Percentiles rank a stretch among this genome's conserved stretches.
These are phyloP conservation scores for Andricus curvator DNA, from an alignment of 2,888 invertebrate species.

Conservation along the genomic window DNA sequence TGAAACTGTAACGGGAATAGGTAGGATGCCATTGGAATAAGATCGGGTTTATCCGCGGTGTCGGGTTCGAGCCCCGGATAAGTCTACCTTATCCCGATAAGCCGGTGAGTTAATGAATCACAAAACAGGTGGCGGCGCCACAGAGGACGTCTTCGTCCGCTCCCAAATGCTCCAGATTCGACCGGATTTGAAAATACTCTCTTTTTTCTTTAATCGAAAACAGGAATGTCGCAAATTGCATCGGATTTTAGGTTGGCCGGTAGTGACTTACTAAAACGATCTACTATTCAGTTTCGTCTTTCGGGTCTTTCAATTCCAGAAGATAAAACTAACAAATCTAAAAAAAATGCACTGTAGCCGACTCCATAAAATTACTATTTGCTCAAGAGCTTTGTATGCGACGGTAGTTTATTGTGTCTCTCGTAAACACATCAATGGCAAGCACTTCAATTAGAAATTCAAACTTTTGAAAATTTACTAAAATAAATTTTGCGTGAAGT, in stretches of 20 bases:
- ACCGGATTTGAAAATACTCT: constrained; percentile 39
- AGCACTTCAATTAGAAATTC: too few species aligned
- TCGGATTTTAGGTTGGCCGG: constrained; percentile 3
- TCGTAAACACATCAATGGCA: too few species aligned
- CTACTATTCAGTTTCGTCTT: neutral
- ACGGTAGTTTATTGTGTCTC: neutral
- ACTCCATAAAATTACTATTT: neutral
- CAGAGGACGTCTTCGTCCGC: constrained; percentile 68
- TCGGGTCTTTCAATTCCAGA: neutral
- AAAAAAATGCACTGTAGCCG: too few species aligned
- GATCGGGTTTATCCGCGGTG: constrained; percentile 78
- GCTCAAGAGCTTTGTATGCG: neutral
- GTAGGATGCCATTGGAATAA: constrained; percentile 77
- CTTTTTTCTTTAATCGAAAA: constrained; percentile 16
- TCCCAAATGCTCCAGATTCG: constrained; percentile 55
- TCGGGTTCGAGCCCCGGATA: constrained; percentile 78
- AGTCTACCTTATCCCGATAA: constrained; percentile 78
- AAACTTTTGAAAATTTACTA: too few species aligned
- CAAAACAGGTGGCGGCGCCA: constrained; percentile 77
- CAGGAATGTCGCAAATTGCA: constrained; percentile 29
- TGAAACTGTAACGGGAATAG: constrained; percentile 67
- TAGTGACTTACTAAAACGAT: neutral
- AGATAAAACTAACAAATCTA: neutral
- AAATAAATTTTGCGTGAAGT: too few species aligned
- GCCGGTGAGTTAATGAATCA: constrained; percentile 79